These are phyloP conservation scores for Whitmania pigra DNA, from an alignment of 1,140 invertebrate genomes.

Conservation along the genomic window DNA sequence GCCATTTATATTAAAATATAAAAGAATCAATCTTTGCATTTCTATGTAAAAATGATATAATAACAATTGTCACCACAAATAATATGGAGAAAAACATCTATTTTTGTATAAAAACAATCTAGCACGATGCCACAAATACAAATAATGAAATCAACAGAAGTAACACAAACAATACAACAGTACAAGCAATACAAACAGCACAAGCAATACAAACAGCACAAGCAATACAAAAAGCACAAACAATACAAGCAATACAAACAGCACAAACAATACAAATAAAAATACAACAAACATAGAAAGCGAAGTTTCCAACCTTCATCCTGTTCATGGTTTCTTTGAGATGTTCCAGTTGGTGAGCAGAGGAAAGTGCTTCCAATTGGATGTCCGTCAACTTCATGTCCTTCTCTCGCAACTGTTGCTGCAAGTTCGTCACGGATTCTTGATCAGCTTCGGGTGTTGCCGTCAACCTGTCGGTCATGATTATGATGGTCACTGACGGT, in stretches of 20 bases:
- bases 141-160: no score
- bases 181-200: no score
- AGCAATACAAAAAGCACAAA: not conserved
- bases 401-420: constrained; percentile 83
- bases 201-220: not conserved
- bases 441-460: not conserved
- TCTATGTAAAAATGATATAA: no score
- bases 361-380: constrained; percentile 80
- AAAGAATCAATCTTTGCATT: no score
- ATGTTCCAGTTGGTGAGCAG: constrained; percentile 88
- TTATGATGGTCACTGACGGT: no score
- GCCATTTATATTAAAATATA: no score
- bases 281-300: not conserved
- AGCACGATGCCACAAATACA: no score
- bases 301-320: constrained; percentile 60
- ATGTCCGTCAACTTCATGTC: constrained; percentile 92
- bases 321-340: constrained; percentile 88
- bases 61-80: no score
- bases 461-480: not conserved
- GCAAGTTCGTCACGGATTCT: constrained; percentile 63
- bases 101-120: no score
- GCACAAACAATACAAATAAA: not conserved
- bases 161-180: no score
- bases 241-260: not conserved
- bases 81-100: no score